Percentiles rank a stretch among this genome's conserved stretches.
These are phyloP conservation scores for Schizaphis graminum DNA, from an alignment of 2,888 invertebrate genomes.

Conservation along the genomic window DNA sequence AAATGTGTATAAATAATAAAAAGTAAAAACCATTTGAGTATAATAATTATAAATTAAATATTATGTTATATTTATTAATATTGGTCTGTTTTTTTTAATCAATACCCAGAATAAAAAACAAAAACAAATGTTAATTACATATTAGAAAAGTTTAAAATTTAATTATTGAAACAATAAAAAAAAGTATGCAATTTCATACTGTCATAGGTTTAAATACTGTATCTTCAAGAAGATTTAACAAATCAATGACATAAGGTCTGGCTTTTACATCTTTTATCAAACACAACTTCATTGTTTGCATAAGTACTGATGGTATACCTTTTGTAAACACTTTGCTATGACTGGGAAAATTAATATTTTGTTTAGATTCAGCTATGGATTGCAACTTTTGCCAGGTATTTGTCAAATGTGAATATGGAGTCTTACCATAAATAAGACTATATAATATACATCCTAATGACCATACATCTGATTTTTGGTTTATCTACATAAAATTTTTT, in stretches of 20 bases:
- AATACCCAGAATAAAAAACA: neutral
- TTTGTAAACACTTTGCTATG: constrained; percentile 66
- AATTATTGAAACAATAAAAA: neutral
- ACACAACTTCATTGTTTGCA: constrained; percentile 80
- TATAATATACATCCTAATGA: constrained; percentile 97
- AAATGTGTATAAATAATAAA: neutral
- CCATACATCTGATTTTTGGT: constrained; percentile 96
- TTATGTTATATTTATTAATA: neutral
- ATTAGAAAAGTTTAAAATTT: neutral
- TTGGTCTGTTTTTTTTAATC: neutral
- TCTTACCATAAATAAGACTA: constrained; percentile 88
- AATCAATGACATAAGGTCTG: constrained; percentile 82
- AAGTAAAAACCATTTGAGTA: neutral
- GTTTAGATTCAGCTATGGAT: constrained; percentile 82
- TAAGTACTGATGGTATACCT: constrained; percentile 75
- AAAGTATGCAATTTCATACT: neutral
- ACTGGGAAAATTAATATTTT: constrained; percentile 81
- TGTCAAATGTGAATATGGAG: constrained; percentile 89
- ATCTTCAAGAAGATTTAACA: constrained; percentile 73
- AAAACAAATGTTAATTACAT: neutral
- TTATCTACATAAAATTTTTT: constrained; percentile 77
- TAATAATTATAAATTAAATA: neutral
- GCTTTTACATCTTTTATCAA: constrained; percentile 80
- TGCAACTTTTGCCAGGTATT: constrained; percentile 81
- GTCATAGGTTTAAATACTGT: constrained; percentile 58